Conservation (phyloP, 2,113 vertebrate genomes). For the Anguilla rostrata region DNA sequence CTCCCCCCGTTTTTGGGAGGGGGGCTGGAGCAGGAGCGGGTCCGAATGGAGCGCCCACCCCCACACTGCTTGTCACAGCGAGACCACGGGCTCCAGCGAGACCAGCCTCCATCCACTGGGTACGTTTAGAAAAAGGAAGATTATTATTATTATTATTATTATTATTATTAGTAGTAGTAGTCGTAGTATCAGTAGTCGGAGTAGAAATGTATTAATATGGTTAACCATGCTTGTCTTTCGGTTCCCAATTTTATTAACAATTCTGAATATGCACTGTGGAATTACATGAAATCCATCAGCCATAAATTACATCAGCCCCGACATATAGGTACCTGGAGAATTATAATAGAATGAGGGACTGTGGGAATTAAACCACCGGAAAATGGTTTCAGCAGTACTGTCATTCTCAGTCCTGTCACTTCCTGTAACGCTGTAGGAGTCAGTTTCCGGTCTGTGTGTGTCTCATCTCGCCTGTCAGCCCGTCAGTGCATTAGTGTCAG, state of each 20-base stretch:
- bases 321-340: background rate
- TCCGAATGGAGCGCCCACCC: slow-evolving; percentile 78
- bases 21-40: slow-evolving; percentile 80
- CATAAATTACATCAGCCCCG: background rate
- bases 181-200: no score
- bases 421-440: background rate
- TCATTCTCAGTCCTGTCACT: background rate
- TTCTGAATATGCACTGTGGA: no score
- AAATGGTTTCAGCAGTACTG: background rate
- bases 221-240: no score
- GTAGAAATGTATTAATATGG: no score
- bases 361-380: background rate
- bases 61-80: slow-evolving; percentile 81
- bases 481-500: background rate
- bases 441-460: background rate
- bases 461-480: background rate
- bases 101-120: slow-evolving; percentile 82
- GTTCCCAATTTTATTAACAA: no score
- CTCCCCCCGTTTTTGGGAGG: slow-evolving; percentile 84
- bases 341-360: background rate
- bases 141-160: no score
- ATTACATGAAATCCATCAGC: no score
- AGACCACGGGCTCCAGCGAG: slow-evolving; percentile 86
- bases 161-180: no score
- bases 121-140: background rate